Base-by-base conservation (phyloP, 1,140 invertebrate genomes). In the Lordiphosa clarofinis region DNA sequence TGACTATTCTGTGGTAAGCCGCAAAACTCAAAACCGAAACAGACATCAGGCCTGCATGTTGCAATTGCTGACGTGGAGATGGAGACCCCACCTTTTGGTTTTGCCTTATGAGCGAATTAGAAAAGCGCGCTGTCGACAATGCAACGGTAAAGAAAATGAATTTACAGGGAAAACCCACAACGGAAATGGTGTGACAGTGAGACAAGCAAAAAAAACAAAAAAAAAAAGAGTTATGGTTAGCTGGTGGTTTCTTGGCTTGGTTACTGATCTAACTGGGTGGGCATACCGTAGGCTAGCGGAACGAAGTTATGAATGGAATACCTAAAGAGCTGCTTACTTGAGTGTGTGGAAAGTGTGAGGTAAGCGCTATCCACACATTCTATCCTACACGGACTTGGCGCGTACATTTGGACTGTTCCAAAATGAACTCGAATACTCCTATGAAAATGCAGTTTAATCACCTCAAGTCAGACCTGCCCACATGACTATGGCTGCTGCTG, bases 361-460 rank as follows among this genome's bases (percentile, higher is more conserved):
- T 31, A 31, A 31, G 28, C 28, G 28, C 21, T 19, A 15, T 15
- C 15, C 24, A 28, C 24, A 28, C 24, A 28, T 28, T 28, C 24
- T 28, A 28, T 6, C 2, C 3, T 19, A 19, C 19, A 28, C 24
- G 24, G 24, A 28, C 24, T 28, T 28, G 4, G 24, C 6, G 6
- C 6, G 24, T 28, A 24, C 24, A 28, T 5, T 28, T 5, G 4
- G 24, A 6, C 24, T 28, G 2, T 28, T 28, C 24, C 24, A 31
- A 31, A 31, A 31, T 31, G 28, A 1, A 31, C 28, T 31, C 28
- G 7, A 7, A 8, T 31, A 31, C 1, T 31, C 28, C 33, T 4
- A 36, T 49, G 10, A 9, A 79, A 81, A 74, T 81, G 62, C 70
- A 79, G 75, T 79, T 79, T 71, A 79, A 79, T 81, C 75, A 79